Percentiles rank a stretch among this genome's conserved stretches.
Evolutionary conservation across 2,797 vertebrate species (phyloP).

Genomic region (Caiman crocodilus): DNA sequence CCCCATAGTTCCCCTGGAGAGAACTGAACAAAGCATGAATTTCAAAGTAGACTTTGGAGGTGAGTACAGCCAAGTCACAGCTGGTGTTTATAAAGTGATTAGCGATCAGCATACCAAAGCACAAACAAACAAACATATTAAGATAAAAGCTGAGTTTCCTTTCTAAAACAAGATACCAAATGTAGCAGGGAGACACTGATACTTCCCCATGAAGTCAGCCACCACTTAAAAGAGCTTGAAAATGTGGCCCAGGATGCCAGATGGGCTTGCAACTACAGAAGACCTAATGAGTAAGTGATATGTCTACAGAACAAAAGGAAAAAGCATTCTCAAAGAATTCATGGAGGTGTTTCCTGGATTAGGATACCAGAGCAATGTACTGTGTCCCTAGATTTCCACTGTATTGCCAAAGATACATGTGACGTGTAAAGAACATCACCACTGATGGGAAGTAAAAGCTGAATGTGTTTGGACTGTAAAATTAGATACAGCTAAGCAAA

Average conservation of each 20-base stretch:
- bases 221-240: neutral
- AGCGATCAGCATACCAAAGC: too few relatives aligned
- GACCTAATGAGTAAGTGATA: neutral
- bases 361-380: accelerated
- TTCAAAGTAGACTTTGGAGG: too few relatives aligned
- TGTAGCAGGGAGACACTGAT: neutral
- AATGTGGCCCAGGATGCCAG: too few relatives aligned
- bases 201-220: neutral
- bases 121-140: neutral
- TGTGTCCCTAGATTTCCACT: neutral
- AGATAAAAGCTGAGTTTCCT: neutral
- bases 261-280: too few relatives aligned
- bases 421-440: neutral
- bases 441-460: neutral
- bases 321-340: accelerated
- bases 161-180: neutral
- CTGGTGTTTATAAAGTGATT: too few relatives aligned
- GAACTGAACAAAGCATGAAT: neutral
- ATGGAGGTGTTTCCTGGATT: accelerated
- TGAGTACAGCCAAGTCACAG: too few relatives aligned
- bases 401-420: neutral
- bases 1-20: accelerated
- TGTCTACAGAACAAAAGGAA: neutral
- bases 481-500: neutral
- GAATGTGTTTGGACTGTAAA: neutral